Evolutionary conservation across 2,888 invertebrate genomes (phyloP).

Genomic region (Aphodius granarius): DNA sequence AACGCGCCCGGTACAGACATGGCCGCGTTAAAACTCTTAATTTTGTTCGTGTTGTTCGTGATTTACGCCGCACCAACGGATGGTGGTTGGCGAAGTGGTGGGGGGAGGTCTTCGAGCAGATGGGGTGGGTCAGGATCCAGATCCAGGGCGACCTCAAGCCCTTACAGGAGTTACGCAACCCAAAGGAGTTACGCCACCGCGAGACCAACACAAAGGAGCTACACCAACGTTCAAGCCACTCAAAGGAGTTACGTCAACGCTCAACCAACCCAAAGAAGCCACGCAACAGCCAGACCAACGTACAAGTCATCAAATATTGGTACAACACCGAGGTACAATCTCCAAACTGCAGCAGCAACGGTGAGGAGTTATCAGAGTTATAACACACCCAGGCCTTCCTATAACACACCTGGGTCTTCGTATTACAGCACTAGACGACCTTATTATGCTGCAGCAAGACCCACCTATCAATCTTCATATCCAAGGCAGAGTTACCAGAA

Average conservation of each 20-base stretch:
- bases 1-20: background rate
- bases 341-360: constrained; percentile 7
- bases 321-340: constrained; percentile 9
- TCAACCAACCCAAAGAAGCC: background rate
- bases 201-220: background rate
- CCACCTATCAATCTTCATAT: background rate
- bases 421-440: background rate
- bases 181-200: background rate
- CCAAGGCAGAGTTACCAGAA: background rate
- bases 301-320: background rate
- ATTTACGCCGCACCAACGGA: background rate
- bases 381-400: background rate
- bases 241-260: background rate
- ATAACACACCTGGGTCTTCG: background rate
- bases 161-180: background rate
- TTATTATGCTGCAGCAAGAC: background rate
- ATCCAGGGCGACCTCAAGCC: background rate
- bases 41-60: background rate
- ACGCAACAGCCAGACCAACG: background rate
- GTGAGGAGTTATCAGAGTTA: constrained; percentile 1
- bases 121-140: background rate
- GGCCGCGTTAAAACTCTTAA: background rate
- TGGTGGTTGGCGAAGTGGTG: background rate
- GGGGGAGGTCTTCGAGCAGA: background rate
- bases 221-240: background rate